Conservation (phyloP, 30 jellyfish, hydroid and myxozoan species). For the Cassiopea andromeda region DNA sequence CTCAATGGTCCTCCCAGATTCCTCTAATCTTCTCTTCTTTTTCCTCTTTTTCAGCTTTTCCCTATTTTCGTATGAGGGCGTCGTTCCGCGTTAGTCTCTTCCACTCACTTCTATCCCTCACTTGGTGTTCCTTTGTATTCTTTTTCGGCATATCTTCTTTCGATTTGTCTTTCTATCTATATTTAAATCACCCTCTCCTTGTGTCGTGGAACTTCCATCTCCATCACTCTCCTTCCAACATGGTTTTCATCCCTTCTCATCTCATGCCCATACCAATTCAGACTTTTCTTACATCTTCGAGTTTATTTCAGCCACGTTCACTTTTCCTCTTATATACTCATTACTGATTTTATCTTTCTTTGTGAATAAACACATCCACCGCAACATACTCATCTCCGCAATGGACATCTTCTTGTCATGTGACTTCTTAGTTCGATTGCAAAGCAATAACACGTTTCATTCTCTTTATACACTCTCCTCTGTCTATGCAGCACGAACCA, state of each 20-base stretch:
- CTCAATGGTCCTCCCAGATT: neutral
- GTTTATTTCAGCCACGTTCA: too few relatives aligned
- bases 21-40: neutral
- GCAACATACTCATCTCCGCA: too few relatives aligned
- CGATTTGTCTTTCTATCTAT: conserved; percentile 5
- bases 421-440: too few relatives aligned
- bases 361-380: too few relatives aligned
- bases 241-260: neutral
- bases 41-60: conserved; percentile 17
- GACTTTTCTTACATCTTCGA: neutral
- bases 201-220: conserved; percentile 17
- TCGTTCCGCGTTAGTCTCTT: neutral
- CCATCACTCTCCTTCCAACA: conserved; percentile 40
- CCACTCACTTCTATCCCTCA: neutral
- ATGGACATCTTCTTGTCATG: too few relatives aligned
- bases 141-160: neutral
- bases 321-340: too few relatives aligned
- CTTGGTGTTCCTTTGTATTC: conserved; percentile 10
- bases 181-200: neutral
- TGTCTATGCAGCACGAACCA: too few relatives aligned
- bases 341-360: too few relatives aligned
- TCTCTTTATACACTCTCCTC: too few relatives aligned
- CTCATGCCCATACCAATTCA: conserved; percentile 16
- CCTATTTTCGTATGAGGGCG: conserved; percentile 23
- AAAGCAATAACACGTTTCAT: too few relatives aligned